phyloP scores from a whole-genome alignment of 1,140 invertebrate species.

The Paraescarpia echinospica region DNA sequence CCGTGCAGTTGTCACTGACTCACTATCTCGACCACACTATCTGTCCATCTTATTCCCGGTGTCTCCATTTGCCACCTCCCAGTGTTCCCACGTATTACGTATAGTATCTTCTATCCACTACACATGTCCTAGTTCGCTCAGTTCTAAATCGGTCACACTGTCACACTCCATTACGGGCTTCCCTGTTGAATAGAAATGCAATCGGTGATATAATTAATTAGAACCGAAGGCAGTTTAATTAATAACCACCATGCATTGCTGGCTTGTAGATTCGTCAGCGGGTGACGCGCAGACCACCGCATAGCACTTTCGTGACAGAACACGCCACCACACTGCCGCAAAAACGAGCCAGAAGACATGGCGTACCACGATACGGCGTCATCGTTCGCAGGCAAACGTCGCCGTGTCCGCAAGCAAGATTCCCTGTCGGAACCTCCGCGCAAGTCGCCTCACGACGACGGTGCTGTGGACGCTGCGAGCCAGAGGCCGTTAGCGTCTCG shows the following conservation, averaged over 20 bases:
- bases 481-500: background rate
- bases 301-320: background rate
- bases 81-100: background rate
- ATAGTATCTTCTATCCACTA: background rate
- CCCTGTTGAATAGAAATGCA: background rate
- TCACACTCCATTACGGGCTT: background rate
- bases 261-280: background rate
- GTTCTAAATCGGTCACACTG: too few relatives aligned
- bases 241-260: background rate
- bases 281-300: background rate
- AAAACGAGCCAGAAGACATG: background rate
- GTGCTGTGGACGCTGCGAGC: background rate
- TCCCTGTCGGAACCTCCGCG: background rate
- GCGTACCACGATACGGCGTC: background rate
- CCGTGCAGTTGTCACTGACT: background rate
- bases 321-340: background rate
- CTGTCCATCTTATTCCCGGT: background rate
- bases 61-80: background rate
- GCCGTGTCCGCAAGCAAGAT: background rate
- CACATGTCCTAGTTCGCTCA: background rate
- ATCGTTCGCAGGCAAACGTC: background rate
- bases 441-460: background rate
- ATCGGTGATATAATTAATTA: background rate
- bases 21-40: background rate
- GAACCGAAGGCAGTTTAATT: background rate